Base-by-base conservation (phyloP, 2,888 invertebrate genomes). In the Hemicrepidius hirtus region DNA sequence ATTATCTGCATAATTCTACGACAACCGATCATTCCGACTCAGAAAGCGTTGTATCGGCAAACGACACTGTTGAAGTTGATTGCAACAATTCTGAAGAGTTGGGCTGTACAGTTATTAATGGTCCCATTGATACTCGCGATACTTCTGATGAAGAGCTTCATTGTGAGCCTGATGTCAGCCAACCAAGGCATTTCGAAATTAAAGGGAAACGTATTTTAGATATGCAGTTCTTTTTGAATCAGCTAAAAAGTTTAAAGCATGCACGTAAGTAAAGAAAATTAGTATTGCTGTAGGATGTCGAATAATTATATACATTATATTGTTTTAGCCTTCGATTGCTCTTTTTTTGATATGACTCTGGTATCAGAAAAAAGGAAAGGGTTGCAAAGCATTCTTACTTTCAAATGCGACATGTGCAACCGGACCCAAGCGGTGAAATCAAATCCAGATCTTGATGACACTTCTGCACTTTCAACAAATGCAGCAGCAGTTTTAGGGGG, bases 401-500 rank as follows among this genome's bases (percentile, higher is more conserved):
- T 55, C 32, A 32, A 32, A 55, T 55, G 55, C 32, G 55, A 32
- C n/a, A 32, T 55, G n/a, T 32, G 55, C 10, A 32, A 32, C 28
- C 7, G n/a, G n/a, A 32, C 32, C 24, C 16, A 55, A 55, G 32
- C 55, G 12, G 35, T 55, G 13, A n/a, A 32, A 28, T 55, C 55
- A 13, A 13, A 55, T 55, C 16, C 13, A 32, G 13, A 13, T 35
- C 21, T 21, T 5, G n/a, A n/a, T n/a, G 32, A 28, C 13, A 13
- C 13, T 24, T n/a, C 24, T 55, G 55, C 55, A 3, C 9, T 24
- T 28, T 13, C 13, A 32, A 55, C 32, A 24, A 55, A 55, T 28
- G 28, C 28, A 9, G 24, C 28, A 55, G 55, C 55, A 32, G 32
- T 32, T 32, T 32, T 32, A n/a, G 55, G 55, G 32, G 28, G 12